A percentile compares a stretch with the other conserved stretches of the same genome.
Conservation (phyloP, 2,888 invertebrate genomes). For the Nineta flava region DNA sequence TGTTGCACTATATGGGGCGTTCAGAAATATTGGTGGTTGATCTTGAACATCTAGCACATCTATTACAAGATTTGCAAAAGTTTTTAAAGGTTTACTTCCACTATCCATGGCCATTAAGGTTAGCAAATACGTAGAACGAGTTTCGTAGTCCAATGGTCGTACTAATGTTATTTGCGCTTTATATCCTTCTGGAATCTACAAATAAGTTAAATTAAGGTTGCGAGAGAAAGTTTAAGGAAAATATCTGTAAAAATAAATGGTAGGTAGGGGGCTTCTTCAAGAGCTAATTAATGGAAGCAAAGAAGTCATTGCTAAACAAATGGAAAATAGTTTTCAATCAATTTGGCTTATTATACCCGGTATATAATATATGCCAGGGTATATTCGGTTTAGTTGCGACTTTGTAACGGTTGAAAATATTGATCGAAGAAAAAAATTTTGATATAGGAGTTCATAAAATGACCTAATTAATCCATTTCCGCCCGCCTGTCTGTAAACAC, state of each 20-base stretch:
- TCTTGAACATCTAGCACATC: conserved; percentile 68
- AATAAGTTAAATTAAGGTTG: conserved; percentile 8
- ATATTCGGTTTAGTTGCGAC: too few species aligned
- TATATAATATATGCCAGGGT: too few species aligned
- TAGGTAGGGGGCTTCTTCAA: too few species aligned
- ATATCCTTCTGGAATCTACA: conserved; percentile 46
- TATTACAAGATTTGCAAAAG: conserved; percentile 56
- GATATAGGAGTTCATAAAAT: too few species aligned
- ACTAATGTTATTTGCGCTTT: conserved; percentile 49
- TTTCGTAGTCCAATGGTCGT: conserved; percentile 61
- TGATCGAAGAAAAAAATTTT: too few species aligned
- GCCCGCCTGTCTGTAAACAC: too few species aligned
- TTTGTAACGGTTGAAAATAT: too few species aligned
- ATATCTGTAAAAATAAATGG: neutral
- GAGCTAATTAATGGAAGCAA: too few species aligned
- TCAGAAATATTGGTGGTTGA: conserved; percentile 65
- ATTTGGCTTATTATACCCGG: too few species aligned
- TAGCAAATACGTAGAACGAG: conserved; percentile 53
- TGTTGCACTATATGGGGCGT: conserved; percentile 64
- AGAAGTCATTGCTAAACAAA: too few species aligned
- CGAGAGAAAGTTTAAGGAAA: neutral
- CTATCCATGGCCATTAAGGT: conserved; percentile 49
- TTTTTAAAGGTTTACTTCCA: conserved; percentile 41
- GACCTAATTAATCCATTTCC: too few species aligned
- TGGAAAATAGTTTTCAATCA: too few species aligned